Percentiles rank a stretch among this genome's conserved stretches.
phyloP scores from a whole-genome alignment of 1,140 invertebrate genomes.

The Drosophila pruinosa region DNA sequence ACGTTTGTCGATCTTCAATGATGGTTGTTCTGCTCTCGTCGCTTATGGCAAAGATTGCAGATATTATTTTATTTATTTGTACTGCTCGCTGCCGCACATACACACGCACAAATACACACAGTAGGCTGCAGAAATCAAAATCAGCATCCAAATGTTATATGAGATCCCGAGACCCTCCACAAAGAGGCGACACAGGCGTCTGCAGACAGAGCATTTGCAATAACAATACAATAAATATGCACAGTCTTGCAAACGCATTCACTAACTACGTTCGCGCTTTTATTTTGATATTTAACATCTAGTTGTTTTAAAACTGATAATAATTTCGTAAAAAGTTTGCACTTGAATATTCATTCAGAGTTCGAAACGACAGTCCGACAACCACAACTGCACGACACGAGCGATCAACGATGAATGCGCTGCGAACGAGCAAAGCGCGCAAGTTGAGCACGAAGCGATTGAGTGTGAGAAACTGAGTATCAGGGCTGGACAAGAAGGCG shows the following conservation, averaged over 20 bases:
- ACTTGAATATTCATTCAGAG: slow-evolving; percentile 23
- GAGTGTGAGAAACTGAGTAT: slow-evolving; percentile 33
- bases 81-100: no score
- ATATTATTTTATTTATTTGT: slow-evolving; percentile 80
- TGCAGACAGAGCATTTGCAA: slow-evolving; percentile 16
- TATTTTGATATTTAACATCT: slow-evolving; percentile 5
- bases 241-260: slow-evolving; percentile 15
- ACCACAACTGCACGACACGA: slow-evolving; percentile 63
- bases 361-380: slow-evolving; percentile 7
- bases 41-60: slow-evolving; percentile 63
- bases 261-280: slow-evolving; percentile 24
- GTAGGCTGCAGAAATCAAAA: slow-evolving; percentile 49
- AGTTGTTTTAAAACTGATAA: slow-evolving; percentile 13
- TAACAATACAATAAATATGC: slow-evolving; percentile 19
- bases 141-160: slow-evolving; percentile 71
- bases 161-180: slow-evolving; percentile 65
- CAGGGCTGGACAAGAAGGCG: slow-evolving; percentile 29
- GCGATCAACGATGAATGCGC: slow-evolving; percentile 68
- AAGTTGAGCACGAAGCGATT: slow-evolving; percentile 36
- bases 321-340: slow-evolving; percentile 15
- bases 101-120: slow-evolving; percentile 46
- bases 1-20: slow-evolving; percentile 7
- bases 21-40: slow-evolving; percentile 12
- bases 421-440: slow-evolving; percentile 37
- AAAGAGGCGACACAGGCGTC: slow-evolving; percentile 18